Evolutionary conservation across 2,797 vertebrate species (phyloP), one percentile per base, ranked within the genome.

Genomic region (Sparidentex hasta): DNA sequence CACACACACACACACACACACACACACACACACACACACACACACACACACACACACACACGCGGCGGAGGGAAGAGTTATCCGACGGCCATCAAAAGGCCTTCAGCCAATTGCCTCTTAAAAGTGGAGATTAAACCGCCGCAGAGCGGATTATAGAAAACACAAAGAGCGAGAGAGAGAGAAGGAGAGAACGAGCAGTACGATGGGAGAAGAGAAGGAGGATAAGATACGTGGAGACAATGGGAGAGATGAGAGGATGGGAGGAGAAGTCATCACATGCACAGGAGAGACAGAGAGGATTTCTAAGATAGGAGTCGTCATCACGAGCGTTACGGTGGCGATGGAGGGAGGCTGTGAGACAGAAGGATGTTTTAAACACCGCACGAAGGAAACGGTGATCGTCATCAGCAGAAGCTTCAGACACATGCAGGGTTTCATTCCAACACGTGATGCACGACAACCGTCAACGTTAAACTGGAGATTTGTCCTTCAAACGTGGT

Each of bases 61-160:
- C 17, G 38, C 0, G 57, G 27, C 23, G 3, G n/a, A 54, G 65
- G 38, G 38, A 33, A 58, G 71, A 88, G 76, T 86, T 87, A 90
- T 91, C 87, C 14, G 17, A 12, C 43, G 85, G 81, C 78, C 90
- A 90, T 90, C 85, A 27, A 23, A 80, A 66, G 71, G 72, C 87
- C 86, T 79, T 18, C 74, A 63, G 86, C 79, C 76, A 73, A 71
- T 82, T 59, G 46, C 47, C 64, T 76, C 75, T 81, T 74, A 57
- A 66, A n/a, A 83, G 65, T 16, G 44, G 59, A 88, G 90, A 88
- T 91, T 80, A 87, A 82, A 74, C 33, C 59, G 18, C 12, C 38
- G 50, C 61, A 83, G 81, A 84, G 82, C 84, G 84, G 90, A 90
- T 93, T 91, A 90, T 41, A 52, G 47, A 23, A 69, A 80, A 80